Evolutionary conservation across 1,140 invertebrate species (phyloP).

Genomic region (Planococcus citri): DNA sequence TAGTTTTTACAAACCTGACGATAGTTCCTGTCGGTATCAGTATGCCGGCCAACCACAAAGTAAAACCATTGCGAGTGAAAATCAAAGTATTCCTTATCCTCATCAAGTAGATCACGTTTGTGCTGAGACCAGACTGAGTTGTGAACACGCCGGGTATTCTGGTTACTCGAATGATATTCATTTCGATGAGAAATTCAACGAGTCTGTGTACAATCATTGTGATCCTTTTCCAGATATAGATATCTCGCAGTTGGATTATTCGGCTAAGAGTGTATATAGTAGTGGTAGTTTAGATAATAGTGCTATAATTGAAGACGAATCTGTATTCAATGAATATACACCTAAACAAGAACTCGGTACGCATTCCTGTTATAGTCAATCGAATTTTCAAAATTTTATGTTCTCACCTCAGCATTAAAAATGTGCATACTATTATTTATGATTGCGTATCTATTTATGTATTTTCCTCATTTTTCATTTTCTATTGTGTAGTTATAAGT

Average conservation of each 20-base stretch:
- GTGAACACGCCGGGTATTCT: not conserved
- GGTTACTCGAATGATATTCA: not conserved
- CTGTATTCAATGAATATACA: slow-evolving; percentile 2
- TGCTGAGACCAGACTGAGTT: not conserved
- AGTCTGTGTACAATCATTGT: not conserved
- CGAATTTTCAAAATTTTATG: slow-evolving; percentile 8
- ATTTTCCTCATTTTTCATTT: not conserved
- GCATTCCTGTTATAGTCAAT: not conserved
- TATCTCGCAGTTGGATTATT: not conserved
- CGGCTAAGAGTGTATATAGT: not conserved
- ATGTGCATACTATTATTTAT: not conserved
- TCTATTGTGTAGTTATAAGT: not conserved
- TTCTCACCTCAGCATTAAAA: slow-evolving; percentile 13
- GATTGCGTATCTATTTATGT: not conserved
- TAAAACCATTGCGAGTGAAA: too few relatives aligned
- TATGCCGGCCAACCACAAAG: not conserved
- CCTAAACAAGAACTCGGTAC: not conserved
- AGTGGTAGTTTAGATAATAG: not conserved
- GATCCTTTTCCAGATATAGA: not conserved
- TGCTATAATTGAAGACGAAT: not conserved
- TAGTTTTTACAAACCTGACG: not conserved
- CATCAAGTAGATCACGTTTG: not conserved
- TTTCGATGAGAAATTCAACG: not conserved
- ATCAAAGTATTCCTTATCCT: not conserved
- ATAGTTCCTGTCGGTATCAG: slow-evolving; percentile 9